Evolutionary conservation across 2,888 invertebrate species (phyloP).

Genomic region (Sericinus montela): DNA sequence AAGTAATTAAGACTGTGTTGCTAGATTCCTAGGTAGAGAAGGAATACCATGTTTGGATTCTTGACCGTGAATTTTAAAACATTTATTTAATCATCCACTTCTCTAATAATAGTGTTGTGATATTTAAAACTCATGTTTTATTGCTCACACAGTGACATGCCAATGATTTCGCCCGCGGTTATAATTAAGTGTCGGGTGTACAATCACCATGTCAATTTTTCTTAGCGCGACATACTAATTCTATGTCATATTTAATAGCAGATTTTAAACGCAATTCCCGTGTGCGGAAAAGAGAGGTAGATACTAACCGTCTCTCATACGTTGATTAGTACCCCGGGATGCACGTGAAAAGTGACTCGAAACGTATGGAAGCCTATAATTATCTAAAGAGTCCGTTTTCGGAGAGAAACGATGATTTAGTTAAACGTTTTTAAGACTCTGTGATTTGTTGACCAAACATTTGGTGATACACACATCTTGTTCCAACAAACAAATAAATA

Average conservation of each 20-base stretch:
- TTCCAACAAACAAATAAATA: background rate
- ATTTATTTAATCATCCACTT: too few species aligned
- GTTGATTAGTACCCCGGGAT: conserved; percentile 60
- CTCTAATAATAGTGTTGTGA: too few species aligned
- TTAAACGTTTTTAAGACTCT: conserved; percentile 68
- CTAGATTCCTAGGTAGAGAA: too few species aligned
- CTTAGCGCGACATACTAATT: conserved; percentile 18
- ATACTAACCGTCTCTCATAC: conserved; percentile 27
- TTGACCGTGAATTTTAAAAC: too few species aligned
- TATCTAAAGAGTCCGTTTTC: conserved; percentile 71
- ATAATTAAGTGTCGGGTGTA: conserved; percentile 7
- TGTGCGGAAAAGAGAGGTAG: conserved; percentile 6
- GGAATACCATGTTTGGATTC: too few species aligned
- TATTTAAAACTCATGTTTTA: background rate
- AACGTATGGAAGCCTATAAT: conserved; percentile 63
- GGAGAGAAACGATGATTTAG: conserved; percentile 70
- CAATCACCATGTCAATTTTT: conserved; percentile 10
- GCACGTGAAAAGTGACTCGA: conserved; percentile 41
- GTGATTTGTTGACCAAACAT: conserved; percentile 70
- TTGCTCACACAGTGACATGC: conserved; percentile 10
- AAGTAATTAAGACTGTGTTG: too few species aligned
- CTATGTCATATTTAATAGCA: conserved; percentile 17
- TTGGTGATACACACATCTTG: conserved; percentile 35
- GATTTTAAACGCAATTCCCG: background rate
- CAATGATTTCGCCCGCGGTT: conserved; percentile 11